Evolutionary conservation across 1,140 invertebrate genomes (phyloP).

Genomic region (Eubasilissa regina): DNA sequence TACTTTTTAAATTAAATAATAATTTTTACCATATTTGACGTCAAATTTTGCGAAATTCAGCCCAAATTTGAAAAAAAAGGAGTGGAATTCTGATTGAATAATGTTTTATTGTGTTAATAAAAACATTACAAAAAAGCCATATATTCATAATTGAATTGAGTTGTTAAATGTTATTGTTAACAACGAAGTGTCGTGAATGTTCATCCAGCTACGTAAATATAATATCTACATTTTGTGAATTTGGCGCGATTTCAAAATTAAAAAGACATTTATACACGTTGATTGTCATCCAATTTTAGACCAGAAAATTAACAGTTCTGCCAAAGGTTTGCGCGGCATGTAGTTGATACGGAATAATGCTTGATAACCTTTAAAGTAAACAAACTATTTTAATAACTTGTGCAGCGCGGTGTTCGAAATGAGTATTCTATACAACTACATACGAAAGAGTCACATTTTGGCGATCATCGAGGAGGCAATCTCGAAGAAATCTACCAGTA

Average conservation of each 20-base stretch:
- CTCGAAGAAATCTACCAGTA: constrained; percentile 71
- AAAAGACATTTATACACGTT: neutral
- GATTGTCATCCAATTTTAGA: constrained; percentile 6
- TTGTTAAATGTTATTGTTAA: too few relatives aligned
- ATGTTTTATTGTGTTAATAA: too few relatives aligned
- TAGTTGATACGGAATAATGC: neutral
- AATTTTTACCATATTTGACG: too few relatives aligned
- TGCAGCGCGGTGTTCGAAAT: constrained; percentile 63
- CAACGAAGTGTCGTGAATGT: too few relatives aligned
- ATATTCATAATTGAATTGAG: too few relatives aligned
- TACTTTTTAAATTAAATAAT: too few relatives aligned
- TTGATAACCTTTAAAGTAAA: neutral
- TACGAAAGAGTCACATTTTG: constrained; percentile 76
- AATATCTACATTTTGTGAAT: neutral
- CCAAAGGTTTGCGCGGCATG: neutral
- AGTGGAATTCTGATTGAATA: too few relatives aligned
- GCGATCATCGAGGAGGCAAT: constrained; percentile 76
- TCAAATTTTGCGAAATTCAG: too few relatives aligned
- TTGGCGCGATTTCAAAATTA: constrained; percentile 4
- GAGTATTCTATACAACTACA: constrained; percentile 75
- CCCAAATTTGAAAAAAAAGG: too few relatives aligned
- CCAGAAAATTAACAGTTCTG: neutral
- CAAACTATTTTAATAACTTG: constrained; percentile 46
- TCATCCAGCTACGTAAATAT: too few relatives aligned
- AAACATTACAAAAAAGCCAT: too few relatives aligned